A percentile compares a stretch with the other conserved stretches of the same genome.
These are phyloP conservation scores for Diarsia mendica DNA, from an alignment of 2,888 invertebrate genomes.

Conservation along the genomic window DNA sequence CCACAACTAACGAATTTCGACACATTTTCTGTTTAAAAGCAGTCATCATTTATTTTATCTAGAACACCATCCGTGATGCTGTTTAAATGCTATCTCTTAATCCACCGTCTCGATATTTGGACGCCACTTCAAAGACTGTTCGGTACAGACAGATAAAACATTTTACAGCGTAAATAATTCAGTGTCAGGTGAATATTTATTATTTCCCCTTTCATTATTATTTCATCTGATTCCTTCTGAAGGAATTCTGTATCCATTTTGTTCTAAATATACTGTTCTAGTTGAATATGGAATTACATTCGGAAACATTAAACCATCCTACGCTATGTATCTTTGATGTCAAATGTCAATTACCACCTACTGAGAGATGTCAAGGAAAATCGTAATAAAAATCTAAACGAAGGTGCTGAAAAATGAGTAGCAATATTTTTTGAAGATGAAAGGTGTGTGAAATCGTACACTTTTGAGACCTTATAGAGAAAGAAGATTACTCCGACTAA, in stretches of 20 bases:
- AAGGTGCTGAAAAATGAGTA: neutral
- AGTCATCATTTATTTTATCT: slow-evolving; percentile 18
- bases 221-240: slow-evolving; percentile 13
- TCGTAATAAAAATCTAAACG: neutral
- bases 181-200: slow-evolving; percentile 44
- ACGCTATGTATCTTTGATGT: slow-evolving; percentile 20
- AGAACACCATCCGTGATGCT: slow-evolving; percentile 21
- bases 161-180: slow-evolving; percentile 41
- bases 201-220: slow-evolving; percentile 34
- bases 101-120: slow-evolving; percentile 42
- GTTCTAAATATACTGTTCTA: slow-evolving; percentile 16
- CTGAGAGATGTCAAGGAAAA: slow-evolving; percentile 15
- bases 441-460: neutral
- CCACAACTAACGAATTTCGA: neutral
- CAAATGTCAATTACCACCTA: slow-evolving; percentile 28
- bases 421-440: neutral
- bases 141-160: slow-evolving; percentile 26
- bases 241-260: slow-evolving; percentile 16
- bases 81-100: slow-evolving; percentile 29
- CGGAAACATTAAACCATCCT: slow-evolving; percentile 22
- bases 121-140: slow-evolving; percentile 42
- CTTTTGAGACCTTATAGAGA: no score
- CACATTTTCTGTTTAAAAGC: neutral
- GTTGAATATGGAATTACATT: slow-evolving; percentile 19
- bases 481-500: no score